Base-by-base conservation (phyloP, 1,140 invertebrate genomes). In the Tachypleus tridentatus region DNA sequence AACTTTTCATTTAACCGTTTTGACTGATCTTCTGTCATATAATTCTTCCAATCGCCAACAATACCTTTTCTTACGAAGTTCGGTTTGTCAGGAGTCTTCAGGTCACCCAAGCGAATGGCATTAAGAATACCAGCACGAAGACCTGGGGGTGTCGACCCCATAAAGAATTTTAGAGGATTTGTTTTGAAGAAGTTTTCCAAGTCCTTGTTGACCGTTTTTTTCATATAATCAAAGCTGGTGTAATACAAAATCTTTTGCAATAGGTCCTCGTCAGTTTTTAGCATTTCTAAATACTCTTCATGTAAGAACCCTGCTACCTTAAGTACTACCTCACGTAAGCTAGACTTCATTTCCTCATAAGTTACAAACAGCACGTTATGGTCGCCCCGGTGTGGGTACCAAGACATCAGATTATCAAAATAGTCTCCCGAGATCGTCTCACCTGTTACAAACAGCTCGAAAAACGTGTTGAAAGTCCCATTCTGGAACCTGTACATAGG, bases 1-100 rank as follows among this genome's bases (percentile, higher is more conserved):
- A 57, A 57, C 10, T 29, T 57, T 57, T 57, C 5, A 9, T 79
- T 75, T 63, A 79, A 77, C 48, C 65, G 64, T 67, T 74, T 73
- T 47, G 68, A 70, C 65, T 78, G 76, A 8, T 71, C 66, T 10
- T 74, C 72, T 8, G 75, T 77, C 64, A 79, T 76, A 62, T 76
- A 73, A 49, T 71, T 74, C 64, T 74, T 76, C 78, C 78, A 79
- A 68, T 79, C 77, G 5, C 77, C 78, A 11, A 77, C 72, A 51
- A 65, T 64, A 8, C 76, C 76, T 71, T 70, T 70, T 63, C 70
- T 67, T 63, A 70, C 64, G 58, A 71, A 71, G 50, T 64, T 65
- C 5, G 56, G 56, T 29, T 29, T 29, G 0, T 29, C 29, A 29
- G 29, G 29, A 29, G 29, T 29, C 29, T 29, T 29, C 29, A 29